These are phyloP conservation scores for Xanthia togata DNA, from an alignment of 2,888 invertebrate genomes.

Conservation along the genomic window DNA sequence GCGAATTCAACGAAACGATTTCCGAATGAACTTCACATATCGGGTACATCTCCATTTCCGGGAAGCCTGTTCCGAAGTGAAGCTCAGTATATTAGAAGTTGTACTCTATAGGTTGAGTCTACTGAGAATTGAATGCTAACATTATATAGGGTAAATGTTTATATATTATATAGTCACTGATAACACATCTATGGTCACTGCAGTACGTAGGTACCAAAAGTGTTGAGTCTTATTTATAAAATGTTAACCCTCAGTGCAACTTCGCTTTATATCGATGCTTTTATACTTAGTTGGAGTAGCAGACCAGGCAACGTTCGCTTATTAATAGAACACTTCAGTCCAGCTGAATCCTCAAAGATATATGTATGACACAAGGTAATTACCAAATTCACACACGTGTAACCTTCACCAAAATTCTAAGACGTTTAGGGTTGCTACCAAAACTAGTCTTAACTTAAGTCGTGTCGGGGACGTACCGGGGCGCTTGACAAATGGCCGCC, in stretches of 20 bases:
- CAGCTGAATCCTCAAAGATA: neutral
- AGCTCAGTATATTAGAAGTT: constrained; percentile 9
- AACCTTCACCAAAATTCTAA: constrained; percentile 41
- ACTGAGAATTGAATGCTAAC: neutral
- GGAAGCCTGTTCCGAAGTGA: constrained; percentile 30
- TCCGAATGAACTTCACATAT: constrained; percentile 44
- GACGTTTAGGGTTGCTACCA: constrained; percentile 54
- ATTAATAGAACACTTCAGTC: neutral
- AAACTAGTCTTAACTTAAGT: constrained; percentile 57
- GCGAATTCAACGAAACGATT: constrained; percentile 46
- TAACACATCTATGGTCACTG: too few species aligned
- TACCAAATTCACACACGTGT: constrained; percentile 13
- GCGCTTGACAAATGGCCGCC: constrained; percentile 69
- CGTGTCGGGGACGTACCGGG: constrained; percentile 48
- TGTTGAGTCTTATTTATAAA: neutral
- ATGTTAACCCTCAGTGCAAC: neutral
- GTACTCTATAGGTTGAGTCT: neutral
- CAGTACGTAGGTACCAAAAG: neutral
- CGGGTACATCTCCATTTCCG: constrained; percentile 51
- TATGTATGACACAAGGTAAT: neutral
- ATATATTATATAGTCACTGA: too few species aligned
- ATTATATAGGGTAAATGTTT: neutral
- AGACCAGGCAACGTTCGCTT: neutral
- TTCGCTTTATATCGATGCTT: neutral
- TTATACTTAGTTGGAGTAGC: neutral